phyloP scores from a whole-genome alignment of 2,888 invertebrate genomes.

The Gordius sp. region DNA sequence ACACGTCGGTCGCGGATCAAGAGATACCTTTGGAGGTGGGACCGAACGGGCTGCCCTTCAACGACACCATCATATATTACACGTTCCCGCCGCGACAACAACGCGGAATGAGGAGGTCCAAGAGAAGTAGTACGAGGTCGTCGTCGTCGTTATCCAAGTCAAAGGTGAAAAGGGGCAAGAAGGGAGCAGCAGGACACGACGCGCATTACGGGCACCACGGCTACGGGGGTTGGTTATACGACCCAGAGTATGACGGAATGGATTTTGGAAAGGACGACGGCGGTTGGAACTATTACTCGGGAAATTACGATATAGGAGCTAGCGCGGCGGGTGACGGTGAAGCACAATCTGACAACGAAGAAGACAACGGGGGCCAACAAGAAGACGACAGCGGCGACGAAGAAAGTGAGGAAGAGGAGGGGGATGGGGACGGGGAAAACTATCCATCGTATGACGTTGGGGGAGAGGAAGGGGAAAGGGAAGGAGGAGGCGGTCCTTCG shows the following conservation, averaged over 20 bases:
- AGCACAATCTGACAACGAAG: background rate
- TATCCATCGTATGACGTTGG: background rate
- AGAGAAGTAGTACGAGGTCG: no score
- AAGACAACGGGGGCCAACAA: background rate
- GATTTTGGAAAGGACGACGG: background rate
- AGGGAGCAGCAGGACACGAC: background rate
- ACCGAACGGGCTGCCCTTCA: no score
- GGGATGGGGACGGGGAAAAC: background rate
- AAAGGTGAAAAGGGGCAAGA: no score
- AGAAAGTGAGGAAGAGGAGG: conserved; percentile 1
- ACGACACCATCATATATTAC: no score
- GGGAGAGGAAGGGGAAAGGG: background rate
- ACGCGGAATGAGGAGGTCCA: no score
- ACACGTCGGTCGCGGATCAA: no score
- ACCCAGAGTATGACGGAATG: background rate
- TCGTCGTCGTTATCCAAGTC: no score
- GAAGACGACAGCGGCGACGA: background rate
- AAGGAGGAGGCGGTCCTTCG: no score
- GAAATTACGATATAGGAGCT: background rate
- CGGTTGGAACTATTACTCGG: conserved; percentile 1
- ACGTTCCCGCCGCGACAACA: no score
- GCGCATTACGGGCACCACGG: background rate
- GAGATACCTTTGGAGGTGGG: no score
- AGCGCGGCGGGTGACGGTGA: conserved; percentile 1
- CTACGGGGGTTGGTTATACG: no score